Evolutionary conservation across 2,888 invertebrate species (phyloP), one percentile per base, ranked within the genome.

Genomic region (Calameuta pallipes): DNA sequence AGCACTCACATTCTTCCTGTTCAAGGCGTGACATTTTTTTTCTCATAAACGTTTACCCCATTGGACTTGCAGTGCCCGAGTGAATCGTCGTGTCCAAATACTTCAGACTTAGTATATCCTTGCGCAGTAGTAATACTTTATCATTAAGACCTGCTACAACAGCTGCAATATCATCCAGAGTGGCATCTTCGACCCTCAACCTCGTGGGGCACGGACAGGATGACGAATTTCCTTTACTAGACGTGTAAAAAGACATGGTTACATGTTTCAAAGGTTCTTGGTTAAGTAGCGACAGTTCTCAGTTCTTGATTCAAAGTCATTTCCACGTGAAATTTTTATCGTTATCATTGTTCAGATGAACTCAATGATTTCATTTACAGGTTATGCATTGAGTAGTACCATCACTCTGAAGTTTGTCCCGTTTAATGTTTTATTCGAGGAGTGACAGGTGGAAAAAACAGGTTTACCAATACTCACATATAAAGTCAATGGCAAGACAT

Each of bases 91-190:
- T 34, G 69, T 36, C 15, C 36, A 31, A 69, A 41, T 31, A 74
- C 76, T 56, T 83, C 75, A 84, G 71, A 23, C 68, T 77, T 13
- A 75, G 76, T 35, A 84, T 81, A 68, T 83, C 84, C 74, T 76
- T 76, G 68, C 83, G 80, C 3, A 85, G 80, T 37, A 79, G 79
- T n/a, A 74, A 9, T 69, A 85, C 82, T 79, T 84, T 84, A 74
- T 41, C 56, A 78, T 77, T 82, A 76, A 85, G 74, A 34, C 75
- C 69, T 33, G 80, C 82, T 69, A 83, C 80, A 31, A 82, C 74
- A 31, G 75, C 73, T 12, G 78, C 81, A 0, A 84, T 82, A 74
- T 84, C 80, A 33, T 81, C 79, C 70, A 82, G 74, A n/a, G 81
- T 82, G 11, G 37, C 30, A n/a, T 35, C 33, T 56, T 56, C 56